A percentile compares a stretch with the other conserved stretches of the same genome.
Conservation (phyloP, 2,113 vertebrate genomes). For the Paratilapia polleni region DNA sequence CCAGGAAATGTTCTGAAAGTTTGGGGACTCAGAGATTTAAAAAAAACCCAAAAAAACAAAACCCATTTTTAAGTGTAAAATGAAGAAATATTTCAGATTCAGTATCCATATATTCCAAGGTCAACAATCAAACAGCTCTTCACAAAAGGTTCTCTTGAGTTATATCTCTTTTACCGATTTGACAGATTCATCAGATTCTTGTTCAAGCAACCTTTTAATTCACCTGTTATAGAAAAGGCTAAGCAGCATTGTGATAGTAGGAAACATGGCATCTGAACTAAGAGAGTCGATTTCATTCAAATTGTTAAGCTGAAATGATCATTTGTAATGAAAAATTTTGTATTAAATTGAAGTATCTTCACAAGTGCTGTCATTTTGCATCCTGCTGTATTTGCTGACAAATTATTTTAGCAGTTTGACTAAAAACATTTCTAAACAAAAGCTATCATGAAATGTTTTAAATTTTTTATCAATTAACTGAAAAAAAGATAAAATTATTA, state of each 20-base stretch:
- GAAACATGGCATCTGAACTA: neutral
- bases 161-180: neutral
- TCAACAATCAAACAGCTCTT: neutral
- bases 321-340: too few relatives aligned
- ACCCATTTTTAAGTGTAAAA: too few relatives aligned
- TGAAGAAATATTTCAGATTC: neutral
- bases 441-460: neutral
- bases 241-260: neutral
- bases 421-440: neutral
- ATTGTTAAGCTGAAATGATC: neutral
- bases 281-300: neutral
- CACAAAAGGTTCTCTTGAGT: neutral
- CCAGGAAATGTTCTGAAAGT: neutral
- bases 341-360: neutral
- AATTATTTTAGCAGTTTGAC: neutral
- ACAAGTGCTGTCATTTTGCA: neutral
- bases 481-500: neutral
- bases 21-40: neutral
- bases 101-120: neutral
- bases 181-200: neutral
- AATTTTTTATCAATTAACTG: neutral
- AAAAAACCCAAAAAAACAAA: neutral
- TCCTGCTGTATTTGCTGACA: neutral
- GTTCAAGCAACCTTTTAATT: neutral
- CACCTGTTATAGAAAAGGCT: neutral